These are phyloP conservation scores for Epinotia brunnichana DNA, from an alignment of 2,888 invertebrate species.

Conservation along the genomic window DNA sequence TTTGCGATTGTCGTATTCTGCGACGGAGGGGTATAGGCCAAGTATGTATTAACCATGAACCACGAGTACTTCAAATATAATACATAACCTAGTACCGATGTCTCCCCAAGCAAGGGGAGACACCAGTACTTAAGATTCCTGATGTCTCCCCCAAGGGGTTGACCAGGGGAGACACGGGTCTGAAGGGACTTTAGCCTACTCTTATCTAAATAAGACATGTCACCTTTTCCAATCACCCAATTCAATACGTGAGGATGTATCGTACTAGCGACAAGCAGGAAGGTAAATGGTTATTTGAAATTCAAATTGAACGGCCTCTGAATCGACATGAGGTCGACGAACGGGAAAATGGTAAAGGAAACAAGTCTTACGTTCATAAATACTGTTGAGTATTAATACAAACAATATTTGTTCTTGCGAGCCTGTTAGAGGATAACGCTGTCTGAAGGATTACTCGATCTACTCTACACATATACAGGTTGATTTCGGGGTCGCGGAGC, in stretches of 20 bases:
- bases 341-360: slow-evolving; percentile 5
- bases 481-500: no score
- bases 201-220: slow-evolving; percentile 23
- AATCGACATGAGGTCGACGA: slow-evolving; percentile 16
- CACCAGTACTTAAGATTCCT: no score
- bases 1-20: no score
- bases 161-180: no score
- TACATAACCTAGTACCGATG: no score
- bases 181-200: not conserved
- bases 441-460: no score
- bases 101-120: no score
- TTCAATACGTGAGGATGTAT: not conserved
- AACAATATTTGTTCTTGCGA: slow-evolving; percentile 5
- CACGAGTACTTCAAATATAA: no score
- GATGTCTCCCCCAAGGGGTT: no score
- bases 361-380: not conserved
- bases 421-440: not conserved
- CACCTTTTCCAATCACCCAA: slow-evolving; percentile 16
- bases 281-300: slow-evolving; percentile 25
- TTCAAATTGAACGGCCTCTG: slow-evolving; percentile 9
- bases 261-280: slow-evolving; percentile 1
- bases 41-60: no score
- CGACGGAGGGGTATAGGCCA: no score
- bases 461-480: no score
- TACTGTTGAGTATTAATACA: not conserved